A percentile compares a stretch with the other conserved stretches of the same genome.
These are phyloP conservation scores for Cinclus mexicanus DNA, from an alignment of 2,113 vertebrate genomes.

Conservation along the genomic window DNA sequence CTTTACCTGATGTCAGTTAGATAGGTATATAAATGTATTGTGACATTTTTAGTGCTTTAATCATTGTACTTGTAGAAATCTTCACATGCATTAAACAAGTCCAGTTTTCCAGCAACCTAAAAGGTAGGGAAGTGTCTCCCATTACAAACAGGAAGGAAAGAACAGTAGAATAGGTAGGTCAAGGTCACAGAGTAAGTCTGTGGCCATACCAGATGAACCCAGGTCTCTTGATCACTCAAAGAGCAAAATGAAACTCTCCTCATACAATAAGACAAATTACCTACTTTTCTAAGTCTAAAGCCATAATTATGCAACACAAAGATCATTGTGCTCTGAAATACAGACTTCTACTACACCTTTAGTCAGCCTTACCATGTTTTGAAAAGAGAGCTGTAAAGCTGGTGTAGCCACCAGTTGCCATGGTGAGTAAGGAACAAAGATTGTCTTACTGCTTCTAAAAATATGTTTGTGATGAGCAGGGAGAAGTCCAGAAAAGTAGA, in stretches of 20 bases:
- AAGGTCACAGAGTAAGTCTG: background rate
- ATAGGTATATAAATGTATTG: background rate
- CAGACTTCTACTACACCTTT: background rate
- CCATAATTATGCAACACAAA: background rate
- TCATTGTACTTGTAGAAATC: background rate
- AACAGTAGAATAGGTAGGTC: background rate
- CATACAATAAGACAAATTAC: background rate
- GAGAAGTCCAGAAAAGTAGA: background rate
- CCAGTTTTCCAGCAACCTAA: background rate
- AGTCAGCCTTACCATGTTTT: background rate
- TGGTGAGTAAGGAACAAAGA: constrained; percentile 22
- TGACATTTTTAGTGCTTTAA: constrained; percentile 3
- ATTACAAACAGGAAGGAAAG: background rate
- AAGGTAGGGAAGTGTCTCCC: background rate
- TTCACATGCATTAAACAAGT: background rate
- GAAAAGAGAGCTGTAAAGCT: background rate
- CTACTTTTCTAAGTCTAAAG: background rate
- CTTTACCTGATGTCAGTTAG: background rate
- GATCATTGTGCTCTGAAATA: background rate
- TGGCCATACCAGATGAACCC: background rate
- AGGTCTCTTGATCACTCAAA: background rate
- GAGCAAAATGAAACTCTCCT: background rate
- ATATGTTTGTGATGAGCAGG: background rate
- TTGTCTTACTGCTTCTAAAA: constrained; percentile 7
- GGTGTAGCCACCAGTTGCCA: constrained; percentile 28